These are phyloP conservation scores for Hydrozoanthus gracilis DNA, from an alignment of 92 coral and sea anemone genomes.

Conservation along the genomic window DNA sequence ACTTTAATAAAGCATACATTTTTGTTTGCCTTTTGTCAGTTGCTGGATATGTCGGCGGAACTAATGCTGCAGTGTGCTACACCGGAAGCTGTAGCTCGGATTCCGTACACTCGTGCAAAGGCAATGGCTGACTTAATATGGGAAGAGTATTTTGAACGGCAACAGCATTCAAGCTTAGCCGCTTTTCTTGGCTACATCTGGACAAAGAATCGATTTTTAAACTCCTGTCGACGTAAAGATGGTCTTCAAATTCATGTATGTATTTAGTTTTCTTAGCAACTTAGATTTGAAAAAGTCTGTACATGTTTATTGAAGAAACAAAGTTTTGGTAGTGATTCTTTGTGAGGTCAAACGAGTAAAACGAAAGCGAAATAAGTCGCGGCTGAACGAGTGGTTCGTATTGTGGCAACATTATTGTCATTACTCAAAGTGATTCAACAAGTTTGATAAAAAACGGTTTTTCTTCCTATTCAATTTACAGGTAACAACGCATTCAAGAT, in stretches of 20 bases:
- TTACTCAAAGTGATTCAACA: too few relatives aligned
- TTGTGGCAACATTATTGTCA: too few relatives aligned
- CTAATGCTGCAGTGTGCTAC: conserved; percentile 77
- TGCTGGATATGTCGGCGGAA: conserved; percentile 48
- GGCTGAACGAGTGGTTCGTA: too few relatives aligned
- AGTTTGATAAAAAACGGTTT: not conserved
- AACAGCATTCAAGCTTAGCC: conserved; percentile 83
- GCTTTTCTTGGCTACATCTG: conserved; percentile 61
- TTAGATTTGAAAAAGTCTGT: not conserved
- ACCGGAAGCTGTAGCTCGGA: conserved; percentile 89
- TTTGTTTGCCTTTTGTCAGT: not conserved
- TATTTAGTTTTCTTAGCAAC: not conserved
- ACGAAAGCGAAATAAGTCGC: too few relatives aligned
- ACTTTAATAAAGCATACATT: too few relatives aligned
- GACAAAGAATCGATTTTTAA: not conserved
- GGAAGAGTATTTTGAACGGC: conserved; percentile 70
- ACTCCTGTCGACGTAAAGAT: not conserved
- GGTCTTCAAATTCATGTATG: conserved; percentile 13
- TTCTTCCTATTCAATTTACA: not conserved
- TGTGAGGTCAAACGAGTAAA: too few relatives aligned
- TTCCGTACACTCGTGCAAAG: conserved; percentile 62
- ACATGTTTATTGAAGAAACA: not conserved
- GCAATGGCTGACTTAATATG: conserved; percentile 67
- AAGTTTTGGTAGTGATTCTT: not conserved
- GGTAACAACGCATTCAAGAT: conserved; percentile 61